Conservation (phyloP, 2,113 vertebrate genomes). For the Lethenteron camtschaticum region DNA sequence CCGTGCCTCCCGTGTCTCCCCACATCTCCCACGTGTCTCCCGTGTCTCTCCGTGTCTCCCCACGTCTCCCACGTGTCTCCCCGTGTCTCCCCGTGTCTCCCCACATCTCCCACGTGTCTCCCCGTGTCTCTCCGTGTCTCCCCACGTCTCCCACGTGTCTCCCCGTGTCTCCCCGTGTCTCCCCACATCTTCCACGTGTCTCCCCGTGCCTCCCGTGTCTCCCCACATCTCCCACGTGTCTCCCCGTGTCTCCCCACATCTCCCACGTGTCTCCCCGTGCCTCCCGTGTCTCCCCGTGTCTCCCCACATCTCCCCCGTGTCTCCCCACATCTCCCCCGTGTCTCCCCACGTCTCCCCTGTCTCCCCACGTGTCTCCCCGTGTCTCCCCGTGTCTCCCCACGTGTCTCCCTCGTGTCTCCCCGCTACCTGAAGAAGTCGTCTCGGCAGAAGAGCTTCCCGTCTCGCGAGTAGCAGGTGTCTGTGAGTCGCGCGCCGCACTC, state of each 20-base stretch:
- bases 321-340: neutral
- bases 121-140: neutral
- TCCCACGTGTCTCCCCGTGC: neutral
- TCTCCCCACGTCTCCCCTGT: neutral
- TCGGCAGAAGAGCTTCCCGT: neutral
- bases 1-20: too few relatives aligned
- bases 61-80: too few relatives aligned
- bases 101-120: too few relatives aligned
- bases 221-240: neutral
- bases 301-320: neutral
- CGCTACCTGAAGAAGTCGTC: slow-evolving; percentile 1
- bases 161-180: too few relatives aligned
- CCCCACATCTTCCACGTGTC: neutral
- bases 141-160: too few relatives aligned
- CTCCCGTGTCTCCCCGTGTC: too few relatives aligned
- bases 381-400: neutral
- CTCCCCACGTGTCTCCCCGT: neutral
- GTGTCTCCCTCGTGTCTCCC: too few relatives aligned
- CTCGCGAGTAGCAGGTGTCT: neutral
- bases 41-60: too few relatives aligned
- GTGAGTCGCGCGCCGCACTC: neutral
- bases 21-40: too few relatives aligned
- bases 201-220: too few relatives aligned
- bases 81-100: too few relatives aligned
- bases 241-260: neutral